phyloP scores from a whole-genome alignment of 2,113 vertebrate genomes.

The Suncus etruscus region DNA sequence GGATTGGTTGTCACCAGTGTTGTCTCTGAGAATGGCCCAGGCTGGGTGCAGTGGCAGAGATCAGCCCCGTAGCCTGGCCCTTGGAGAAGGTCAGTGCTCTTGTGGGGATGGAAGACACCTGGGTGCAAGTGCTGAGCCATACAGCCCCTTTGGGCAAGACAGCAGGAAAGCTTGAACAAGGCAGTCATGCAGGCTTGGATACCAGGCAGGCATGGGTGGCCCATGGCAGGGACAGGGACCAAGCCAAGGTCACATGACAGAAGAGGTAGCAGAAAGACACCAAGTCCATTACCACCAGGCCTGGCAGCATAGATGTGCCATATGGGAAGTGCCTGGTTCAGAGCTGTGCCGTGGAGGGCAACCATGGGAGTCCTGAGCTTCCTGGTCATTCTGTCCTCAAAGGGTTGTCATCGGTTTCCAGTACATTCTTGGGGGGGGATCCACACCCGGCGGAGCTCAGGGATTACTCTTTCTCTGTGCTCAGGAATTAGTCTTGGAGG shows the following conservation, averaged over 20 bases:
- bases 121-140: slow-evolving; percentile 44
- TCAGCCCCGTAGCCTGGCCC: background rate
- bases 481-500: too few species aligned
- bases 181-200: too few species aligned
- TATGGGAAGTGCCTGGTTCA: background rate
- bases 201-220: too few species aligned
- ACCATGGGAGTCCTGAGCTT: background rate
- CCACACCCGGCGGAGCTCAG: too few species aligned
- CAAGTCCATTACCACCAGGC: background rate
- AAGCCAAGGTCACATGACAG: background rate
- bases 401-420: too few species aligned
- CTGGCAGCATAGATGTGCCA: background rate
- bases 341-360: background rate
- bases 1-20: background rate
- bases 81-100: slow-evolving; percentile 65
- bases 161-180: too few species aligned
- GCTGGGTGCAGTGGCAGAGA: background rate
- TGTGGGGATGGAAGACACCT: slow-evolving; percentile 58
- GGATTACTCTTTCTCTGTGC: too few species aligned
- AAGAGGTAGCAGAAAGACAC: background rate
- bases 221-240: background rate
- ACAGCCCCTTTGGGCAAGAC: too few species aligned
- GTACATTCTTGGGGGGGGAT: too few species aligned
- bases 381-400: too few species aligned
- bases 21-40: background rate